Conservation (phyloP, 2,888 invertebrate species). For the Cactoblastis cactorum region DNA sequence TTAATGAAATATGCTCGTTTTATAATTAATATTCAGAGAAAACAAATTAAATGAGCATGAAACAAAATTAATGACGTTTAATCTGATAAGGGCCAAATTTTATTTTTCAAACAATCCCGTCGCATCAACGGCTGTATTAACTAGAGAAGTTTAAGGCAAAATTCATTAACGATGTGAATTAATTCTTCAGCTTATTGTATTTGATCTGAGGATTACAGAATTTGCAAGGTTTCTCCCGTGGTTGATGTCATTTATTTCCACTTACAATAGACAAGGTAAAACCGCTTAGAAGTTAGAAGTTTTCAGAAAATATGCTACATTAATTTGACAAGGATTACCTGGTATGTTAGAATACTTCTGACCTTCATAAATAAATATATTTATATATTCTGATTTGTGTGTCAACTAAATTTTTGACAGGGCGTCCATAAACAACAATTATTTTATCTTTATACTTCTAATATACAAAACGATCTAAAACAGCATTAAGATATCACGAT, state of each 20-base stretch:
- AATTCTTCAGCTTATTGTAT: slow-evolving; percentile 2
- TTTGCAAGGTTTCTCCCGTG: background rate
- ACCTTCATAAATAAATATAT: too few relatives aligned
- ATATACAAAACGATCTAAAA: slow-evolving; percentile 1
- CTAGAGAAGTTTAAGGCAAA: slow-evolving; percentile 1
- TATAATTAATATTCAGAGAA: background rate
- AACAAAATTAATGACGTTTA: background rate
- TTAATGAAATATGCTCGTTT: background rate
- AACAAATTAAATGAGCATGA: background rate
- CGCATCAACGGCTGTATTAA: background rate
- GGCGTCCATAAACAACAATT: background rate
- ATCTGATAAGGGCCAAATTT: background rate
- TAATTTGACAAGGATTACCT: too few relatives aligned
- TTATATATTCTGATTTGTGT: too few relatives aligned
- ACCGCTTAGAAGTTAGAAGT: background rate
- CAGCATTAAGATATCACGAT: background rate
- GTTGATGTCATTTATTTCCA: background rate
- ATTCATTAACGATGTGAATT: slow-evolving; percentile 1
- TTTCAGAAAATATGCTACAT: background rate
- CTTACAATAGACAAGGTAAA: background rate
- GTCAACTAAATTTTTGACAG: too few relatives aligned
- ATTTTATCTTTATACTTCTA: background rate
- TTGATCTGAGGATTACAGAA: background rate
- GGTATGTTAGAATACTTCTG: too few relatives aligned
- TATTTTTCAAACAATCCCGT: slow-evolving; percentile 1